A percentile compares a stretch with the other conserved stretches of the same genome.
Evolutionary conservation across 2,113 vertebrate species (phyloP).

Genomic region (Eudyptes chrysolophus): DNA sequence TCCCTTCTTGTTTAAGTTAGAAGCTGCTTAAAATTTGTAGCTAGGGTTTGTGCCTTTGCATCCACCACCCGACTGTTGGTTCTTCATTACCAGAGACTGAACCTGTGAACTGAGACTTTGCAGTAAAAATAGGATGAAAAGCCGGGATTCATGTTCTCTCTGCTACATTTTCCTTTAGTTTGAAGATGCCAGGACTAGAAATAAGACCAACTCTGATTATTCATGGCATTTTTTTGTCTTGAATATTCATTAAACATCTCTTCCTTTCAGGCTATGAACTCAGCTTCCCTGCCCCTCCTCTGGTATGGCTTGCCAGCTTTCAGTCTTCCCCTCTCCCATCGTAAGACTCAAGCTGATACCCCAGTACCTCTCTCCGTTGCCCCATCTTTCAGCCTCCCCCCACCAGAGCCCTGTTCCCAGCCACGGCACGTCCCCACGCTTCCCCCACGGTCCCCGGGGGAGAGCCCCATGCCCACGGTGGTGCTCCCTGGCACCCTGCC

Average conservation of each 20-base stretch:
- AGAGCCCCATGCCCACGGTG: accelerated
- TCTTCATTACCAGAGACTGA: neutral
- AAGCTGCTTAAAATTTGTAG: neutral
- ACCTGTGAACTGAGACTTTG: neutral
- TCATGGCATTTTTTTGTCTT: neutral
- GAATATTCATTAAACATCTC: neutral
- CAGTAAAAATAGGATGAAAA: neutral
- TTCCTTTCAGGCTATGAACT: neutral
- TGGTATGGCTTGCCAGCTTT: neutral
- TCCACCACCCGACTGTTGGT: neutral
- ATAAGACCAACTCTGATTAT: neutral
- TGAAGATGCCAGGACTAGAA: neutral
- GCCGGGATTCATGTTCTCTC: neutral
- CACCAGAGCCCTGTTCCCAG: neutral
- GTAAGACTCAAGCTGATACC: neutral
- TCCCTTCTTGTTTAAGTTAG: constrained; percentile 30
- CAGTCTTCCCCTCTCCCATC: neutral
- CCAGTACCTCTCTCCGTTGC: accelerated
- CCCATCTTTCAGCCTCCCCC: neutral
- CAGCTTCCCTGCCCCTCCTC: neutral
- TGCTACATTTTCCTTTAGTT: neutral
- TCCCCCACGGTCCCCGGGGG: accelerated
- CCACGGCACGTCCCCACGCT: accelerated
- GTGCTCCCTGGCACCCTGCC: no score
- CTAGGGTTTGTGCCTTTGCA: neutral